A percentile compares a stretch with the other conserved stretches of the same genome.
Conservation (phyloP, 2,113 vertebrate species). For the Ameiurus melas region DNA sequence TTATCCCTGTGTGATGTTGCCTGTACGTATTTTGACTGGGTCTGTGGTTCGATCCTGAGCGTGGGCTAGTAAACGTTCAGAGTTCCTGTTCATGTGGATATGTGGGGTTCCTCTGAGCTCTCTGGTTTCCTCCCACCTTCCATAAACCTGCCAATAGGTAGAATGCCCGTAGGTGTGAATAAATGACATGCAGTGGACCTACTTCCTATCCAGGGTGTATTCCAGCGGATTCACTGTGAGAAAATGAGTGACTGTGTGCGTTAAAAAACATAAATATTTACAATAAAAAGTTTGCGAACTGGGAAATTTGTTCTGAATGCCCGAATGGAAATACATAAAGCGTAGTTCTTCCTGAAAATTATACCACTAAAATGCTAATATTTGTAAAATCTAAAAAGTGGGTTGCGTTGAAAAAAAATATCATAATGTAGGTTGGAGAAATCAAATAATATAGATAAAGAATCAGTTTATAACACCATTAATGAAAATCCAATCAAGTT, state of each 20-base stretch:
- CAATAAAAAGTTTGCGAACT: neutral
- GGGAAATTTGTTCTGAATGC: neutral
- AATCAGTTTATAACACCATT: neutral
- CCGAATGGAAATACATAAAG: neutral
- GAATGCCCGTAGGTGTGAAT: neutral
- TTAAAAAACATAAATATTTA: neutral
- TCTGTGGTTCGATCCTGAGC: neutral
- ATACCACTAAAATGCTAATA: neutral
- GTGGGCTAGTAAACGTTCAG: neutral
- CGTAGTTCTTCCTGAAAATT: neutral
- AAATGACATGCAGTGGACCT: no score
- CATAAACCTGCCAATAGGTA: neutral
- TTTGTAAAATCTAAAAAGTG: neutral
- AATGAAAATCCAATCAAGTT: neutral
- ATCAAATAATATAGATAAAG: neutral
- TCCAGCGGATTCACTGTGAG: neutral
- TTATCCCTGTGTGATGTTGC: neutral
- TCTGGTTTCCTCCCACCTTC: neutral
- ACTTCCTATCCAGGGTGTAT: neutral
- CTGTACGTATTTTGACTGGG: neutral
- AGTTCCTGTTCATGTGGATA: neutral
- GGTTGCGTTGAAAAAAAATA: neutral
- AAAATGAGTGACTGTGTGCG: neutral
- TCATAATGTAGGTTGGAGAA: neutral
- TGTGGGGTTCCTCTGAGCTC: neutral